A percentile compares a stretch with the other conserved stretches of the same genome.
These are phyloP conservation scores for Drosophila kepulauana DNA, from an alignment of 1,140 invertebrate species.

Conservation along the genomic window DNA sequence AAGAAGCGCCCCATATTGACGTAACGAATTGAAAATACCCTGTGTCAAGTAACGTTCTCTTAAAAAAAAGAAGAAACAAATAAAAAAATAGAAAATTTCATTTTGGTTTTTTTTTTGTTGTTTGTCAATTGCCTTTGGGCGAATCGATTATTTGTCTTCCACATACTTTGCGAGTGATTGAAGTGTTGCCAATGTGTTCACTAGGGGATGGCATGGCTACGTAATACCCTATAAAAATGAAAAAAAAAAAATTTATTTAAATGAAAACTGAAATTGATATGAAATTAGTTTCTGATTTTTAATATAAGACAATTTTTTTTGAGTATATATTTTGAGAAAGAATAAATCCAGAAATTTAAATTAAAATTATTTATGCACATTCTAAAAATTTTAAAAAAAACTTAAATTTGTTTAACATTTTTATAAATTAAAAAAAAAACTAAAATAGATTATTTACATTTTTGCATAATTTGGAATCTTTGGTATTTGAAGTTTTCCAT, in stretches of 20 bases:
- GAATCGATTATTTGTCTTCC: constrained; percentile 21
- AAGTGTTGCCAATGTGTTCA: constrained; percentile 28
- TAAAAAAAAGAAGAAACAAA: not conserved
- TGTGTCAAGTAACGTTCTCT: constrained; percentile 9
- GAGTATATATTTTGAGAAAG: no score
- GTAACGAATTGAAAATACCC: constrained; percentile 40
- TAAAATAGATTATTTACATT: no score
- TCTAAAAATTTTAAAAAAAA: not conserved
- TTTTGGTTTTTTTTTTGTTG: not conserved
- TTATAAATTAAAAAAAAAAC: not conserved
- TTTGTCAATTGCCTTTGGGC: constrained; percentile 7
- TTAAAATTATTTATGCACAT: not conserved
- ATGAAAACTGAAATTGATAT: not conserved
- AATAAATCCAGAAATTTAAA: no score
- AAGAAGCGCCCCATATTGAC: not conserved
- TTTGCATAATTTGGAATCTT: no score
- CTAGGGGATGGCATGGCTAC: not conserved
- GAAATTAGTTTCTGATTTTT: no score
- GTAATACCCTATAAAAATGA: constrained; percentile 21
- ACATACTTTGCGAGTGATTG: constrained; percentile 13
- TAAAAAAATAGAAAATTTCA: not conserved
- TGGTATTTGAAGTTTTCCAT: no score
- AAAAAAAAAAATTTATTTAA: not conserved
- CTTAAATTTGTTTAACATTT: not conserved
- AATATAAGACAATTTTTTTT: no score